These are phyloP conservation scores for Rhodeus uyekii DNA, from an alignment of 2,797 vertebrate genomes.

Conservation along the genomic window DNA sequence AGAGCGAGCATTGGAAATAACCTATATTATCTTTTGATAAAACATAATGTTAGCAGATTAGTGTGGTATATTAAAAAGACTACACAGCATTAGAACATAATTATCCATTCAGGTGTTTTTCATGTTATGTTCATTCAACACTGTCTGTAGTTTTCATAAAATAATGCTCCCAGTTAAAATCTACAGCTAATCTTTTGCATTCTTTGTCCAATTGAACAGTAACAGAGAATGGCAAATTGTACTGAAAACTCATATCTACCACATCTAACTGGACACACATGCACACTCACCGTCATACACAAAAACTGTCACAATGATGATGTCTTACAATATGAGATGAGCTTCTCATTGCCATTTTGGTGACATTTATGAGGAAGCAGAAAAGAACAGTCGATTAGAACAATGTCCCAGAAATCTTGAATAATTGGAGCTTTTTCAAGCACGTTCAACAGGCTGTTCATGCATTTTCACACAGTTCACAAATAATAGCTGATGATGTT, in stretches of 20 bases:
- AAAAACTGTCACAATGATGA: not conserved
- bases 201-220: not conserved
- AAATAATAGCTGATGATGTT: not conserved
- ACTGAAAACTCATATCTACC: not conserved
- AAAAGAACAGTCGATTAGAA: not conserved
- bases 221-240: not conserved
- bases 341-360: constrained; percentile 15
- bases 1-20: constrained; percentile 56
- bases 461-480: not conserved
- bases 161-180: not conserved
- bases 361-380: constrained; percentile 38
- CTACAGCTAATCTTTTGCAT: not conserved
- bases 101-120: constrained; percentile 19
- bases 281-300: not conserved
- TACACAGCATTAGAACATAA: not conserved
- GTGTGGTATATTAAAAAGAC: constrained; percentile 1
- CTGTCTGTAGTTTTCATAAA: constrained; percentile 21
- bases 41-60: constrained; percentile 61
- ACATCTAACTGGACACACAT: not conserved
- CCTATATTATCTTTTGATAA: constrained; percentile 49
- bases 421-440: constrained; percentile 17
- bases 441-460: not conserved
- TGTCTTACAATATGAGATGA: not conserved
- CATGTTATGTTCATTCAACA: constrained; percentile 7
- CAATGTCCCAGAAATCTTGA: constrained; percentile 12